These are phyloP conservation scores for Hippocampus guttulatus DNA, from an alignment of 2,113 vertebrate species.

Conservation along the genomic window DNA sequence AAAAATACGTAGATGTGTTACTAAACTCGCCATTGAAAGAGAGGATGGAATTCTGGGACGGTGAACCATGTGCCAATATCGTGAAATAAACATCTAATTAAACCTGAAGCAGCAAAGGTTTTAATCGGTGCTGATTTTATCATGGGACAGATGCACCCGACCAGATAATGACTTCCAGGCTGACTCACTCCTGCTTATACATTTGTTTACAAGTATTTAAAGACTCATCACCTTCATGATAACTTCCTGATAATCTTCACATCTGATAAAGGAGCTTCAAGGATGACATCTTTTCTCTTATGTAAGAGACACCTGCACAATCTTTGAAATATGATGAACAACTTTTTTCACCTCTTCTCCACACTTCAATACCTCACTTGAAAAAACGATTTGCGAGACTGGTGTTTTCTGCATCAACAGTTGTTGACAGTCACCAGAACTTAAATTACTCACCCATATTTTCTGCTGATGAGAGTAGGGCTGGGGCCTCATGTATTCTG, in stretches of 20 bases:
- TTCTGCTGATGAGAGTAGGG: no score
- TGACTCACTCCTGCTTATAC: conserved; percentile 43
- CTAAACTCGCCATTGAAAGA: conserved; percentile 53
- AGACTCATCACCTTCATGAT: conserved; percentile 37
- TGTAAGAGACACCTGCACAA: not conserved
- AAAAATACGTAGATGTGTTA: conserved; percentile 37
- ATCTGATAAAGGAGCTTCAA: conserved; percentile 20
- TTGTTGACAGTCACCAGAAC: not conserved
- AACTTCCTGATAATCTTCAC: conserved; percentile 30
- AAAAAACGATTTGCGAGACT: no score
- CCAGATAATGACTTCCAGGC: conserved; percentile 49
- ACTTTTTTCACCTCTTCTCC: not conserved
- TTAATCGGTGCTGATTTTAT: conserved; percentile 52
- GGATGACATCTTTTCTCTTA: conserved; percentile 14
- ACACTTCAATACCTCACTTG: not conserved
- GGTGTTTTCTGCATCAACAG: not conserved
- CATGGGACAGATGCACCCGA: conserved; percentile 44
- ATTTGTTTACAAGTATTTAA: conserved; percentile 45
- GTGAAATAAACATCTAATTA: conserved; percentile 53
- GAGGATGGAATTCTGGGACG: conserved; percentile 53
- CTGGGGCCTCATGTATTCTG: no score
- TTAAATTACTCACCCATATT: no score
- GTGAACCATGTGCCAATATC: conserved; percentile 34
- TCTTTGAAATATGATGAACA: not conserved
- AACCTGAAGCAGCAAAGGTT: conserved; percentile 36